Conservation (phyloP, 2,113 vertebrate genomes). For the Aptenodytes forsteri region DNA sequence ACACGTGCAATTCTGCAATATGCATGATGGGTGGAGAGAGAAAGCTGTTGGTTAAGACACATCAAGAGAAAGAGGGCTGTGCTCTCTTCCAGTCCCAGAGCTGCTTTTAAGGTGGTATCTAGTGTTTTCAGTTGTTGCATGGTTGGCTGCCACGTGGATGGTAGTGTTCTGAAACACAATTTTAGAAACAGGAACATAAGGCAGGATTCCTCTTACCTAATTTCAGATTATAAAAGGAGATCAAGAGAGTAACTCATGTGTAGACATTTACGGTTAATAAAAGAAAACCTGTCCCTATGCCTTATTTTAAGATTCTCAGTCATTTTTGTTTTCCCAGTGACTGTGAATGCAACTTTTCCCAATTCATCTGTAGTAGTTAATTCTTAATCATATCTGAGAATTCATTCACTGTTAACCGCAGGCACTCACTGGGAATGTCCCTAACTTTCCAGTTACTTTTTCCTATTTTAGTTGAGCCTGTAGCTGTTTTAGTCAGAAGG, state of each 20-base stretch:
- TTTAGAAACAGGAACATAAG: neutral
- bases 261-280: neutral
- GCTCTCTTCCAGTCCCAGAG: neutral
- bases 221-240: neutral
- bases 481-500: neutral
- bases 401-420: neutral
- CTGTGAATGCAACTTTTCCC: neutral
- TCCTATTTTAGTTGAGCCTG: neutral
- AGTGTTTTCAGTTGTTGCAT: neutral
- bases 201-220: neutral
- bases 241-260: neutral
- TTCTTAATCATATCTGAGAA: constrained; percentile 4
- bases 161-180: neutral
- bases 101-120: neutral
- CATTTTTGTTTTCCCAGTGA: neutral
- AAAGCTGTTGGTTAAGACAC: neutral
- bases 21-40: neutral
- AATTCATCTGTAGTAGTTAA: neutral
- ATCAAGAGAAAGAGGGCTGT: neutral
- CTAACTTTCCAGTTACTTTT: constrained; percentile 16
- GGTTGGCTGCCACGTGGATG: rapidly evolving
- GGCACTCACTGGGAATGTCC: neutral
- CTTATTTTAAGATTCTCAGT: neutral
- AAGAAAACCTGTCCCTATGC: rapidly evolving
- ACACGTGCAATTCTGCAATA: neutral